Evolutionary conservation across 1,140 invertebrate species (phyloP).

Genomic region (Zaprionus kolodkinae): DNA sequence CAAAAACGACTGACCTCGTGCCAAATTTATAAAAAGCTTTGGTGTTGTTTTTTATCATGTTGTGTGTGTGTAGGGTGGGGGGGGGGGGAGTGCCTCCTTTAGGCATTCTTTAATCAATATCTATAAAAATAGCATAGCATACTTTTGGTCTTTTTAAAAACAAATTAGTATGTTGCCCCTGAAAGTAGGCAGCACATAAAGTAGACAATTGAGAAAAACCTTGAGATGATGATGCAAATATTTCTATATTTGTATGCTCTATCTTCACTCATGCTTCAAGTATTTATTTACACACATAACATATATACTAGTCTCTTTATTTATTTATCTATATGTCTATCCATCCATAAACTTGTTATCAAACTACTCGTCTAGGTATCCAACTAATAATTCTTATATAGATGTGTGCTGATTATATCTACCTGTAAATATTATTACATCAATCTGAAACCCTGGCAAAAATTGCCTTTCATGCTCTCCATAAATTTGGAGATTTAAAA

Average conservation of each 20-base stretch:
- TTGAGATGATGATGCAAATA: neutral
- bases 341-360: too few species aligned
- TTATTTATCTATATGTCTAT: neutral
- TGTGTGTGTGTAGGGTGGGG: too few species aligned
- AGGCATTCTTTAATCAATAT: neutral
- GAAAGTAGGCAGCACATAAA: neutral
- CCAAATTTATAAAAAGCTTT: neutral
- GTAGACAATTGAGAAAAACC: neutral
- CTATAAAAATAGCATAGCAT: neutral
- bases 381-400: neutral
- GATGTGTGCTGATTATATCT: too few species aligned
- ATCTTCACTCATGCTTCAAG: too few species aligned
- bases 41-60: neutral
- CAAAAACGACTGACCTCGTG: neutral
- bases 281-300: too few species aligned
- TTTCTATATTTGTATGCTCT: neutral
- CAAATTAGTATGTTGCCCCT: neutral
- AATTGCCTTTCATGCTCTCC: constrained; percentile 3
- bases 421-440: neutral
- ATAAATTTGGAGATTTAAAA: constrained; percentile 1
- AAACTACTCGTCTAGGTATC: too few species aligned
- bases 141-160: neutral
- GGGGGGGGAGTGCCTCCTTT: neutral
- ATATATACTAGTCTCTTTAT: neutral
- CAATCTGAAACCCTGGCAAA: neutral